phyloP scores from a whole-genome alignment of 1,140 invertebrate species.

The Chlorops oryzae region DNA sequence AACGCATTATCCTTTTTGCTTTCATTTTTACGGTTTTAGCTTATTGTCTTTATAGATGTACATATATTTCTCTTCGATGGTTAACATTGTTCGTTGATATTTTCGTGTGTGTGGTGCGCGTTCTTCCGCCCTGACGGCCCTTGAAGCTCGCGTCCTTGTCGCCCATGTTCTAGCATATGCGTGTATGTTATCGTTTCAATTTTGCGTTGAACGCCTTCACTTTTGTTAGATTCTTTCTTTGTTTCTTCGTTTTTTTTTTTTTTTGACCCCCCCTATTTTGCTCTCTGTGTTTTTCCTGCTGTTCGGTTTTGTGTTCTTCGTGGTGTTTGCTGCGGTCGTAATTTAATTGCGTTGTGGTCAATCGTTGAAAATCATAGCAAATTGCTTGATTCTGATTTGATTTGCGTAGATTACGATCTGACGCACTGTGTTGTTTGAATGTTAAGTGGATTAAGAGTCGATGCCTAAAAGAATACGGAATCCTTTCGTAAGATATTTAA shows the following conservation, averaged over 20 bases:
- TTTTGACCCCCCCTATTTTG: no score
- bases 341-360: slow-evolving; percentile 14
- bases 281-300: no score
- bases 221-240: no score
- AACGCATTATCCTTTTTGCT: background rate
- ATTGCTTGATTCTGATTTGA: slow-evolving; percentile 15
- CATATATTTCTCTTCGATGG: no score
- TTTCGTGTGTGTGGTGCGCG: no score
- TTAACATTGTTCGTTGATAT: no score
- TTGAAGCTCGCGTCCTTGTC: background rate
- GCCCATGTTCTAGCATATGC: no score
- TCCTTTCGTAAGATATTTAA: background rate
- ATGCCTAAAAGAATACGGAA: background rate
- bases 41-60: no score
- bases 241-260: no score
- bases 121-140: background rate
- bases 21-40: background rate
- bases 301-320: background rate
- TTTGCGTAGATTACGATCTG: slow-evolving; percentile 15
- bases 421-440: slow-evolving; percentile 11
- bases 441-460: slow-evolving; percentile 8
- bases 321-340: slow-evolving; percentile 2
- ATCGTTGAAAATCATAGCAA: slow-evolving; percentile 13
- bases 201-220: no score
- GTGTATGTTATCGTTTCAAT: no score